Base-by-base conservation (phyloP, 2,113 vertebrate species). In the Apistogramma diplotaenia region DNA sequence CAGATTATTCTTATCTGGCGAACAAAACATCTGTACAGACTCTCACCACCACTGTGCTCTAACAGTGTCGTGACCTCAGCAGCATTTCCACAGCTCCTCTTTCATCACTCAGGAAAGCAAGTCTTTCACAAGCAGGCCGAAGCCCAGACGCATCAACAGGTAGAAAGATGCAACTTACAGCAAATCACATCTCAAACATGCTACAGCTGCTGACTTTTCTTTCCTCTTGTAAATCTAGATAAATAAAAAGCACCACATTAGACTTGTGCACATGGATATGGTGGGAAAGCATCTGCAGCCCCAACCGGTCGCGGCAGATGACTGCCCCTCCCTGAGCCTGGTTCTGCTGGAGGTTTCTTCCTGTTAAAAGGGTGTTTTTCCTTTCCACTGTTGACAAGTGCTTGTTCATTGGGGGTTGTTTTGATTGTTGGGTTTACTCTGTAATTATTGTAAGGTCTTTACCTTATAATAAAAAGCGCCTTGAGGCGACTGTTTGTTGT, bases 1-100 rank as follows among this genome's bases (percentile, higher is more conserved):
- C 94, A 93, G 96, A 95, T 96, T 95, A 96, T 94, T 96, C 95
- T 95, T 96, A 95, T 91, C 94, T 89, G 75, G 88, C 82, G 84
- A 87, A 90, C 83, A 80, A 89, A 94, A 93, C 92, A 91, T 91
- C 89, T 89, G 93, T 85, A 93, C 90, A 81, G 81, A 80, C 49
- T 82, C 76, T 58, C 60, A 33, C 46, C 62, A 71, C 83, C 74
- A 37, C 79, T 49, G 85, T 33, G 85, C 80, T 90, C 78, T 74
- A 78, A 82, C 84, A 73, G 90, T 75, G 77, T 82, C 84, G 51
- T 71, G 80, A 85, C 89, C 89, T 77, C 60, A 37, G 13, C 53
- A 53, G 59, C 65, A 78, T 79, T 60, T 76, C 57, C 55, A 53
- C 74, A 31, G 78, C 62, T 29, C n/a, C 62, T 73, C 85, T 86